phyloP scores from a whole-genome alignment of 2,888 invertebrate genomes.

The Sphinx pinastri region DNA sequence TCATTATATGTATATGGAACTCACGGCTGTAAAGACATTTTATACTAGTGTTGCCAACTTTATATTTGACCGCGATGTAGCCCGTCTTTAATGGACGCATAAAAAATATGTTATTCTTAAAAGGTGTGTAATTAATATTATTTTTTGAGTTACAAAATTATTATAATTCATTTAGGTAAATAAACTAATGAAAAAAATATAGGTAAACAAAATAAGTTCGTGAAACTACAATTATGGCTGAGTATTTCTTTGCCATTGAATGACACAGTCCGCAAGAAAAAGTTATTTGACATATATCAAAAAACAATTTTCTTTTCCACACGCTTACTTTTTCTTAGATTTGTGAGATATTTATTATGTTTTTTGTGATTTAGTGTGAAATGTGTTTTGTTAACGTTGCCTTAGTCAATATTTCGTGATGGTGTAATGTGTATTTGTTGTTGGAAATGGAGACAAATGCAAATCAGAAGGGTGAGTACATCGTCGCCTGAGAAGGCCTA shows the following conservation, averaged over 20 bases:
- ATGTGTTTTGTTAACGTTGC: slow-evolving; percentile 41
- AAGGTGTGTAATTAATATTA: too few species aligned
- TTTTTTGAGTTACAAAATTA: too few species aligned
- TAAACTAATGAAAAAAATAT: too few species aligned
- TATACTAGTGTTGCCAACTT: too few species aligned
- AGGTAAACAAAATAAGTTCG: background rate
- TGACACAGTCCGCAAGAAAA: slow-evolving; percentile 32
- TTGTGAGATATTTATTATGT: slow-evolving; percentile 41
- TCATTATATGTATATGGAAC: background rate
- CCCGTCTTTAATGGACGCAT: too few species aligned
- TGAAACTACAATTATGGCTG: background rate
- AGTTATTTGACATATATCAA: slow-evolving; percentile 51
- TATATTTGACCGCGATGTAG: too few species aligned
- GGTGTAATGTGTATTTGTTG: slow-evolving; percentile 67
- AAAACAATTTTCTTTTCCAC: slow-evolving; percentile 53
- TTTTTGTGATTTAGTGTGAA: slow-evolving; percentile 36
- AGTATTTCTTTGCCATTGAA: background rate
- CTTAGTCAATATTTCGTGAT: slow-evolving; percentile 58
- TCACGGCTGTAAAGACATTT: too few species aligned
- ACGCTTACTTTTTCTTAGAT: slow-evolving; percentile 60
- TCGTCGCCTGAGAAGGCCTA: slow-evolving; percentile 48
- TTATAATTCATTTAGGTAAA: too few species aligned
- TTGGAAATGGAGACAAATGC: slow-evolving; percentile 77
- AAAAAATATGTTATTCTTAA: too few species aligned
- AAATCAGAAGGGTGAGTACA: slow-evolving; percentile 77